phyloP scores from a whole-genome alignment of 2,797 vertebrate species.

The Scarus forsteni region DNA sequence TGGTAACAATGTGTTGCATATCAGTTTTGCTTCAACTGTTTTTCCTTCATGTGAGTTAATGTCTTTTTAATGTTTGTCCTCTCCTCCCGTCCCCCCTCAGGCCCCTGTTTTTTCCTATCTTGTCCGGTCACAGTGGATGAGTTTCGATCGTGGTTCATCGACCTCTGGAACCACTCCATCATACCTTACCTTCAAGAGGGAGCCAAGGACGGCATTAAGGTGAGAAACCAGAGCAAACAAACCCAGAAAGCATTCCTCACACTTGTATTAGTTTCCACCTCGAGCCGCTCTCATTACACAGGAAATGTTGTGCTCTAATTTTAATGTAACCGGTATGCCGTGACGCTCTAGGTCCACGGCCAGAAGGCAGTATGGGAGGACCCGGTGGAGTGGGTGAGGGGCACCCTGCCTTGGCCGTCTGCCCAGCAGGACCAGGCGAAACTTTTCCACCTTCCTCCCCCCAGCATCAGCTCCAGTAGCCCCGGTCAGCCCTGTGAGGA shows the following conservation, averaged over 20 bases:
- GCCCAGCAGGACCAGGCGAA: constrained; percentile 98
- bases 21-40: too few relatives aligned
- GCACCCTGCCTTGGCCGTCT: constrained; percentile 97
- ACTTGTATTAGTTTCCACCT: not conserved
- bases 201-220: constrained; percentile 97
- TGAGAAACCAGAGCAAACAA: constrained; percentile 54
- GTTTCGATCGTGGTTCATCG: constrained; percentile 98
- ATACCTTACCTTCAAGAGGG: constrained; percentile 98
- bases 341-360: constrained; percentile 89
- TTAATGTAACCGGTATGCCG: constrained; percentile 36
- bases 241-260: not conserved
- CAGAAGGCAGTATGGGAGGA: constrained; percentile 98
- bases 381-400: constrained; percentile 98
- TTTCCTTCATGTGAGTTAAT: not conserved
- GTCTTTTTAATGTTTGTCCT: constrained; percentile 11
- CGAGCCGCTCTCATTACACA: constrained; percentile 10
- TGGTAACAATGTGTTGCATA: too few relatives aligned
- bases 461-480: constrained; percentile 88
- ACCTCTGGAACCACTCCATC: constrained; percentile 99
- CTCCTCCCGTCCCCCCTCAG: constrained; percentile 69
- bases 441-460: constrained; percentile 95
- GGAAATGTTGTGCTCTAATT: constrained; percentile 29
- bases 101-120: constrained; percentile 98
- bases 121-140: constrained; percentile 96
- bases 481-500: constrained; percentile 89